Conservation (phyloP, 2,113 vertebrate genomes). For the Asarcornis scutulata region DNA sequence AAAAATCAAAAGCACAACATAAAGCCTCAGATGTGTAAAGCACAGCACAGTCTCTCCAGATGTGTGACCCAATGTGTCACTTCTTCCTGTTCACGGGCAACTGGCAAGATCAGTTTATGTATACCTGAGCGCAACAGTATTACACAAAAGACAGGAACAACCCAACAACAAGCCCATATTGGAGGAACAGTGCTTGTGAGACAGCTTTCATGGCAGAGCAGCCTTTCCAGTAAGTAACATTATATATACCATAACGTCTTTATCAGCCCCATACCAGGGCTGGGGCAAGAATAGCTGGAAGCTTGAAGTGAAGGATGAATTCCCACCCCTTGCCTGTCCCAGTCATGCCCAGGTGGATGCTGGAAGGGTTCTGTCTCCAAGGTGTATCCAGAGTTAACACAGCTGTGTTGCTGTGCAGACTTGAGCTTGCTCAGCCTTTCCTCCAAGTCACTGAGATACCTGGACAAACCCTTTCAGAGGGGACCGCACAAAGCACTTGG, state of each 20-base stretch:
- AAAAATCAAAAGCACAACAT: background rate
- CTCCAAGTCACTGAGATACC: background rate
- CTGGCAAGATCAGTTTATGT: background rate
- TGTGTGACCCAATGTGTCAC: background rate
- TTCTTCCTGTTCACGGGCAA: fast-evolving
- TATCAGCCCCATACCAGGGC: background rate
- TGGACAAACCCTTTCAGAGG: background rate
- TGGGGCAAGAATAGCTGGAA: background rate
- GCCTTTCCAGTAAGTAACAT: background rate
- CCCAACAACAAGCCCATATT: fast-evolving
- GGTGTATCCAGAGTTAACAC: background rate
- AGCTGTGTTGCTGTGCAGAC: background rate
- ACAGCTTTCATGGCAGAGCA: background rate
- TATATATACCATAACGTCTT: background rate
- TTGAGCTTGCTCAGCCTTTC: background rate
- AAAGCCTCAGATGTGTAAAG: constrained; percentile 1
- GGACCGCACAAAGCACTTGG: background rate
- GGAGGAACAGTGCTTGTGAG: background rate
- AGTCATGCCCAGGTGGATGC: fast-evolving
- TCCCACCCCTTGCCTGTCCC: background rate
- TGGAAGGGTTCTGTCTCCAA: background rate
- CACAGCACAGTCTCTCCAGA: background rate
- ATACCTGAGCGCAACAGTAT: background rate
- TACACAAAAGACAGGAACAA: background rate
- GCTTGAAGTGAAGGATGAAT: background rate